Conservation (phyloP, 37 sponge, comb jelly and placozoan species). For the Halichondria panicea region DNA sequence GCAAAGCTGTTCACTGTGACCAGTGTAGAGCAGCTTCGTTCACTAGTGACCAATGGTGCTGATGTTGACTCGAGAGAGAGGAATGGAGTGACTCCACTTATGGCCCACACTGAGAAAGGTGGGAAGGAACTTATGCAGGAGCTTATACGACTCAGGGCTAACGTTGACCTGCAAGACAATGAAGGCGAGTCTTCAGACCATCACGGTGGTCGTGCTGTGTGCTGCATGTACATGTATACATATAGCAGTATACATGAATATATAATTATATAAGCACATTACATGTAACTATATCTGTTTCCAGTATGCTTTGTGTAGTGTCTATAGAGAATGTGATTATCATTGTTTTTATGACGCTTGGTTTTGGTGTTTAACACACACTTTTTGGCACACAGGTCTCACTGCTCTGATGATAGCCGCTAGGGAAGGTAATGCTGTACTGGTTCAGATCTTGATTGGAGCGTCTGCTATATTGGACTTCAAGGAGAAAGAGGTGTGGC, state of each 20-base stretch:
- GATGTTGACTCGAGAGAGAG: slow-evolving; percentile 16
- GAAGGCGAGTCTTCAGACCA: neutral
- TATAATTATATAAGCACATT: no score
- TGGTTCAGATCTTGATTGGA: slow-evolving; percentile 19
- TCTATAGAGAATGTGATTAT: no score
- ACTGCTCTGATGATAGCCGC: slow-evolving; percentile 33
- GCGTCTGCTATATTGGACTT: slow-evolving; percentile 31
- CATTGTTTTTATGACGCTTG: no score
- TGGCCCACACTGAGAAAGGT: slow-evolving; percentile 12
- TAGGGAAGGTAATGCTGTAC: slow-evolving; percentile 7
- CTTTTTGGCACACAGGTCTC: no score
- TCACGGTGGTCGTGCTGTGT: no score
- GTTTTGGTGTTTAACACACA: no score
- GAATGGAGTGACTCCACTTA: slow-evolving; percentile 15
- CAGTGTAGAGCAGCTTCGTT: neutral
- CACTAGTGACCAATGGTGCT: neutral
- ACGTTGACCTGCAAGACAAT: slow-evolving; percentile 40
- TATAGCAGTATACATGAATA: no score
- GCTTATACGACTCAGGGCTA: slow-evolving; percentile 7
- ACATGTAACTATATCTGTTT: no score
- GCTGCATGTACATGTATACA: no score
- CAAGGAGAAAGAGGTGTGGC: slow-evolving; percentile 18
- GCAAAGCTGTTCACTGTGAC: slow-evolving; percentile 2
- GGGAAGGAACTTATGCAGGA: slow-evolving; percentile 3
- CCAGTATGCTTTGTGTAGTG: no score